Evolutionary conservation across 1,140 invertebrate species (phyloP).

Genomic region (Drosophila bifasciata): DNA sequence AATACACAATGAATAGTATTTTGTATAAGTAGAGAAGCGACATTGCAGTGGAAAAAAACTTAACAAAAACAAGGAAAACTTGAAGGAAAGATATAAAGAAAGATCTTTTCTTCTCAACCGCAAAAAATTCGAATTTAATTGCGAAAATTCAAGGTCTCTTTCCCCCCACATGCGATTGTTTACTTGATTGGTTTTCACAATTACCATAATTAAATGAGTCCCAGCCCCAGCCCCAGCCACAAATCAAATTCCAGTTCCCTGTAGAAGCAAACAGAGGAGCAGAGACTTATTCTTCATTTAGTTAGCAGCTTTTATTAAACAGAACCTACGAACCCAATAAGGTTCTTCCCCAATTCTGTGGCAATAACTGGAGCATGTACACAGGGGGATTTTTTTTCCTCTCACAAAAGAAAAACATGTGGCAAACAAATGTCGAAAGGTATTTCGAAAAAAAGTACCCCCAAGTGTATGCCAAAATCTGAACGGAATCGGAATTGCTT

Average conservation of each 20-base stretch:
- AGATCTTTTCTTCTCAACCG: not conserved
- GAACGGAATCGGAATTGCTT: constrained; percentile 5
- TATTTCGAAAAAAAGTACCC: constrained; percentile 52
- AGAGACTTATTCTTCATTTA: not conserved
- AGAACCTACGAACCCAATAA: not conserved
- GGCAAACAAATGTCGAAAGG: not conserved
- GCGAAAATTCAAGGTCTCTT: constrained; percentile 29
- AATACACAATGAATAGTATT: constrained; percentile 1
- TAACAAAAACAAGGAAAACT: not conserved
- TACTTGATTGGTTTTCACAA: constrained; percentile 60
- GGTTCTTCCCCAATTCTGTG: constrained; percentile 27
- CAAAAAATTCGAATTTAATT: not conserved
- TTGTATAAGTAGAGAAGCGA: constrained; percentile 2
- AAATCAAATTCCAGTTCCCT: constrained; percentile 6
- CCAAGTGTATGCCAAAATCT: not conserved
- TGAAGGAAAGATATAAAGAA: not conserved
- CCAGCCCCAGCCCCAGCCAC: constrained; percentile 2
- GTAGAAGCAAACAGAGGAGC: not conserved
- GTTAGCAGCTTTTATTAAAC: constrained; percentile 14
- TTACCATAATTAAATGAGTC: constrained; percentile 60
- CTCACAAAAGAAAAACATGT: too few species aligned
- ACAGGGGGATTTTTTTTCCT: constrained; percentile 32
- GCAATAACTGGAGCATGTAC: constrained; percentile 4
- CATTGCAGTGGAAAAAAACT: not conserved
- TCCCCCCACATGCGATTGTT: constrained; percentile 43